Base-by-base conservation (phyloP, 2,113 vertebrate species). In the Petrocephalus zakoni region DNA sequence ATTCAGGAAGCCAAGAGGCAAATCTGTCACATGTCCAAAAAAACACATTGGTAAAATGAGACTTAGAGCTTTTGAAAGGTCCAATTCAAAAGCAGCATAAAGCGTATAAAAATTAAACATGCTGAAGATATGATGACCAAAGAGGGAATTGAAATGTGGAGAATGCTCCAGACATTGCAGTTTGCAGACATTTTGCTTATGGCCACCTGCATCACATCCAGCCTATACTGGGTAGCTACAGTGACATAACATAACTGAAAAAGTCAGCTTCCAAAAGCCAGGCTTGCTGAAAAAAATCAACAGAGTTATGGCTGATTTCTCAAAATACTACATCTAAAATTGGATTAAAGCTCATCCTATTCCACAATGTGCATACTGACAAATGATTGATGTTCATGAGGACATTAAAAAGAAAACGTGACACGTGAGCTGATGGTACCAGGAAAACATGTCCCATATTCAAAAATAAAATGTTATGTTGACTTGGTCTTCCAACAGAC, bases 211-310 rank as follows among this genome's bases (percentile, higher is more conserved):
- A 61, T 13, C 55, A 10, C 51, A 52, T 81, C 49, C 17, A 82
- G n/a, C 6, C 9, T 29, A n/a, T 42, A 52, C 78, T 37, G 37
- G 37, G 46, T 75, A 84, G 68, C 88, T 89, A 87, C 89, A 90
- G 90, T 86, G 78, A 78, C 86, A 61, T 8, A 37, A 25, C 25
- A 19, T 29, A 89, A 88, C 90, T 87, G 83, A 90, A 91, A 85
- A 89, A 68, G 86, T 46, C 87, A 89, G 7, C 58, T 78, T 52
- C 42, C 37, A 46, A 55, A 82, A 72, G 37, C 53, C 88, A 87
- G 49, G n/a, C 34, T 49, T 22, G 29, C 68, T 58, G 68, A 34
- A 53, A 51, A 56, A 87, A 87, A 83, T 25, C 42, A 22, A 15
- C 49, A 82, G 37, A 25, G 29, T 34, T 29, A 51, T 11, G 17